Evolutionary conservation across 2,113 vertebrate species (phyloP).

Genomic region (Coracopsis vasa): DNA sequence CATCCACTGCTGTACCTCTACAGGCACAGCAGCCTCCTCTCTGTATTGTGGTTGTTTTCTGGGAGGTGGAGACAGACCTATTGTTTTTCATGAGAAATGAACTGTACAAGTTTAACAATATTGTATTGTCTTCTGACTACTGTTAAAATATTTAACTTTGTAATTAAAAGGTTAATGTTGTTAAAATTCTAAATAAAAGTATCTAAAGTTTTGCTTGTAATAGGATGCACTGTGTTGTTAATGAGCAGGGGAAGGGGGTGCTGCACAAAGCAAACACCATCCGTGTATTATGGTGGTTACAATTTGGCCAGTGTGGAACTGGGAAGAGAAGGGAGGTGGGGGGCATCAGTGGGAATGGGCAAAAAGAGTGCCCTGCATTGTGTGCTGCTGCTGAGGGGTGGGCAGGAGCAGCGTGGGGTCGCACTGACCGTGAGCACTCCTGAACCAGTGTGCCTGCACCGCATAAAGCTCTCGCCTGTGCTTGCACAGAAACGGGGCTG

Average conservation of each 20-base stretch:
- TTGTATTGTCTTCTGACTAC: constrained; percentile 67
- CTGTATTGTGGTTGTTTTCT: constrained; percentile 57
- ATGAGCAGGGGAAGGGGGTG: constrained; percentile 55
- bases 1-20: constrained; percentile 43
- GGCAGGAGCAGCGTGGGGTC: not conserved
- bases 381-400: not conserved
- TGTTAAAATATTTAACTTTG: constrained; percentile 73
- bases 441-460: not conserved
- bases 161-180: constrained; percentile 71
- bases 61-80: constrained; percentile 59
- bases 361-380: not conserved
- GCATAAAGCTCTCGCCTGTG: not conserved
- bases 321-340: constrained; percentile 4
- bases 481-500: not conserved
- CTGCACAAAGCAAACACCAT: not conserved
- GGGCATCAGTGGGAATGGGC: not conserved
- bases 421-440: not conserved
- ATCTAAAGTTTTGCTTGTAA: constrained; percentile 71
- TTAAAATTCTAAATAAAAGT: constrained; percentile 73
- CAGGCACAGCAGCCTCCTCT: constrained; percentile 58
- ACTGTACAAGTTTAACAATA: constrained; percentile 65
- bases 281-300: not conserved
- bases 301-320: not conserved
- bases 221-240: constrained; percentile 67
- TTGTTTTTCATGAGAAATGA: constrained; percentile 56